These are phyloP conservation scores for Ochropleura leucogaster DNA, from an alignment of 2,888 invertebrate genomes.

Conservation along the genomic window DNA sequence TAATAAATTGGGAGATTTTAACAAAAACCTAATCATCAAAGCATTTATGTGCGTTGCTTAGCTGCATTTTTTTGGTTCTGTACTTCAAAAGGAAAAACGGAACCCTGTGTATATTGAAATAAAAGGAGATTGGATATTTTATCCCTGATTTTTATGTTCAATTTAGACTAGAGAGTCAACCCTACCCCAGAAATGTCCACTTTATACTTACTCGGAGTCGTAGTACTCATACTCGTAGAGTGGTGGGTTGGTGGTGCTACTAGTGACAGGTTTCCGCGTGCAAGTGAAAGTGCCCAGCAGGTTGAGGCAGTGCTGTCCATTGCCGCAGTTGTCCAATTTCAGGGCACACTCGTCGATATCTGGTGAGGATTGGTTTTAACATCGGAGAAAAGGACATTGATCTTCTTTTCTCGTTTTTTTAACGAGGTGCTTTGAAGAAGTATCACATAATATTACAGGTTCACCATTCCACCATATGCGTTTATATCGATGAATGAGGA, in stretches of 20 bases:
- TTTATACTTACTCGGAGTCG: constrained; percentile 78
- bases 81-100: background rate
- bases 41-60: background rate
- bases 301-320: constrained; percentile 95
- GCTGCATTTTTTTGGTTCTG: background rate
- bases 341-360: constrained; percentile 93
- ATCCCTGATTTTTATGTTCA: too few species aligned
- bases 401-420: too few species aligned
- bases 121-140: too few species aligned
- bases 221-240: constrained; percentile 83
- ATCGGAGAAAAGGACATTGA: background rate
- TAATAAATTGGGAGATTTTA: background rate
- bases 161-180: background rate
- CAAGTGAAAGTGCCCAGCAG: constrained; percentile 97
- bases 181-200: background rate
- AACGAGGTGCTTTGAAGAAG: background rate
- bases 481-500: background rate
- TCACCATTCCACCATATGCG: background rate
- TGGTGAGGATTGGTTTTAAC: constrained; percentile 62
- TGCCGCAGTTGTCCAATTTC: constrained; percentile 85
- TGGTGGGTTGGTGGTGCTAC: constrained; percentile 63
- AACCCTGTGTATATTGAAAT: too few species aligned
- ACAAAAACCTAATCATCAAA: background rate
- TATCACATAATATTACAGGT: background rate
- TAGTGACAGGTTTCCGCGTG: constrained; percentile 79